Base-by-base conservation (phyloP, 2,888 invertebrate species). In the Cylindroiulus punctatus region DNA sequence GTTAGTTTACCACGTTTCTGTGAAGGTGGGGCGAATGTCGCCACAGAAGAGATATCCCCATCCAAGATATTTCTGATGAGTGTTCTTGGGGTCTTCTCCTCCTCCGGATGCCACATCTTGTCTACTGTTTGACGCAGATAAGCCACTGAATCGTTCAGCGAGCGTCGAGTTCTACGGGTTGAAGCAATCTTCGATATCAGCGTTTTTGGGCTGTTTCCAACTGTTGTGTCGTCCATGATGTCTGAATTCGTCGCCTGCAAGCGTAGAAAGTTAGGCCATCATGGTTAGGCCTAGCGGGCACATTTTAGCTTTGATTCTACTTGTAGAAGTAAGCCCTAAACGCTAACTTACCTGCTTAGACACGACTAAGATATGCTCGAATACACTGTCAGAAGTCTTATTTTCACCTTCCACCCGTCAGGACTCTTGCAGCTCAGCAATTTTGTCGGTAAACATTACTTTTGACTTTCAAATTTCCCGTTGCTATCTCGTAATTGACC, bases 231-330 rank as follows among this genome's bases (percentile, higher is more conserved):
- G 26, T 65, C 76, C 76, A 76, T 76, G 10, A 7, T 30, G 4
- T 76, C 30, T 10, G 30, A 17, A 32, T 14, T 14, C 0, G 1
- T 14, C 12, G 26, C 14, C 76, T 76, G 30, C 26, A 14, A 30
- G 14, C 2, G 32, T 76, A 1, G 12, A 26, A 12, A 1, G 12
- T 30, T 5, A 2, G 65, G 26, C n/a, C n/a, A n/a, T n/a, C n/a
- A n/a, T n/a, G n/a, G 26, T 76, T 76, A 76, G 32, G 76, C 76
- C 76, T 76, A 76, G 14, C 76, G 30, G 14, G 76, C 76, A 30
- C 12, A 76, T 76, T 14, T 14, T 12, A n/a, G n/a, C n/a, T n/a
- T n/a, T 10, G 26, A 76, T 30, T 4, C 0, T 30, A 76, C 30
- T 4, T 30, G 14, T 30, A 14, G 1, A 44, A 8, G 14, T 12